A percentile compares a stretch with the other conserved stretches of the same genome.
Evolutionary conservation across 2,797 vertebrate species (phyloP).

Genomic region (Podargus strigoides): DNA sequence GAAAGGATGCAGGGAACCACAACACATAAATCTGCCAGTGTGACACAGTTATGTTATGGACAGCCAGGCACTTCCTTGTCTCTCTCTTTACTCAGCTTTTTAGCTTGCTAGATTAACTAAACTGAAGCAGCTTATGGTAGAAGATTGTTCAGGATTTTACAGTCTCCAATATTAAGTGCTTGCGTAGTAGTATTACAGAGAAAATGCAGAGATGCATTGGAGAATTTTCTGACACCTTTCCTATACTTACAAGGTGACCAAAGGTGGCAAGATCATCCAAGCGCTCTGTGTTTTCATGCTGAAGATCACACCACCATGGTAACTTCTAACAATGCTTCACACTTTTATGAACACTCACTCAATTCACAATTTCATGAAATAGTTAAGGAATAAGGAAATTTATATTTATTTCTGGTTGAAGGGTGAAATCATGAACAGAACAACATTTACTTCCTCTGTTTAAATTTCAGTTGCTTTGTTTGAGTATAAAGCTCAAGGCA

Average conservation of each 20-base stretch:
- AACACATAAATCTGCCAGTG: background rate
- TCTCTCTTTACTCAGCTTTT: background rate
- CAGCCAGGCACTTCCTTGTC: background rate
- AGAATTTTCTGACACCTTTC: background rate
- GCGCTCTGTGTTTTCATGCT: background rate
- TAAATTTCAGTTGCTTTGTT: constrained; percentile 61
- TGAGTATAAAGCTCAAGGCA: constrained; percentile 47
- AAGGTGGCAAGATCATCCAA: background rate
- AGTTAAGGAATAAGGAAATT: constrained; percentile 26
- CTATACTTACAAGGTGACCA: background rate
- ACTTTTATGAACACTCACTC: background rate
- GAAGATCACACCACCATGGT: background rate
- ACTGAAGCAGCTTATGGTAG: background rate
- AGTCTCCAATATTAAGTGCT: background rate
- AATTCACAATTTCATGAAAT: background rate
- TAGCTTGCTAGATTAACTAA: background rate
- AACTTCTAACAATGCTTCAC: background rate
- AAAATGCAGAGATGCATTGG: background rate
- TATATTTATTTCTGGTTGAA: constrained; percentile 56
- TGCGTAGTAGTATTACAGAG: background rate
- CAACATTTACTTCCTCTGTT: constrained; percentile 60
- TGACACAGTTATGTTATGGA: background rate
- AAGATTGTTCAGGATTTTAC: background rate
- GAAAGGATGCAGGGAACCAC: background rate
- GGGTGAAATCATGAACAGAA: constrained; percentile 37